Conservation (phyloP, 2,113 vertebrate genomes). For the Peromyscus leucopus region DNA sequence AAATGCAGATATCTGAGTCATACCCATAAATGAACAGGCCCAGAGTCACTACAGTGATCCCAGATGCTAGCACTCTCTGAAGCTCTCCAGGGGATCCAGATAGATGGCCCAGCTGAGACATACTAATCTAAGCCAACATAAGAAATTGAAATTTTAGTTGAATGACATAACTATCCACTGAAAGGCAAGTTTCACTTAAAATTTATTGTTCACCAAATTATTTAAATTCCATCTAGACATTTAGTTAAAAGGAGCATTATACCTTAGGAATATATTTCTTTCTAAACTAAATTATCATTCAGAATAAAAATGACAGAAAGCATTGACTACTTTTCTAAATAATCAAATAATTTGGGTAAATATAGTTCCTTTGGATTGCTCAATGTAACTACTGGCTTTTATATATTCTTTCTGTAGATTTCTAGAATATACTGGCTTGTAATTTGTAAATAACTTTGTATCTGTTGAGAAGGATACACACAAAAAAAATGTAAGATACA, state of each 20-base stretch:
- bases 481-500: background rate
- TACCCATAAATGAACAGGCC: background rate
- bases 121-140: background rate
- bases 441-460: constrained; percentile 30
- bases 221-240: background rate
- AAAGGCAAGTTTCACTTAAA: background rate
- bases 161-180: background rate
- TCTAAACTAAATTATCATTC: background rate
- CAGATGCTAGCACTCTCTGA: background rate
- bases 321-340: background rate
- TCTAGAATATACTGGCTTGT: background rate
- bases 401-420: background rate
- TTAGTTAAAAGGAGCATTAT: background rate
- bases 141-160: constrained; percentile 28
- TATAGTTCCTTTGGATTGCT: constrained; percentile 11
- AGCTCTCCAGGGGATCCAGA: background rate
- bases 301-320: constrained; percentile 22
- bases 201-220: background rate
- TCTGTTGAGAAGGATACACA: background rate
- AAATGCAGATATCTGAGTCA: background rate
- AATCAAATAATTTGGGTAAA: constrained; percentile 35
- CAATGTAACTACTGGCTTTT: background rate
- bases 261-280: background rate
- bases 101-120: background rate
- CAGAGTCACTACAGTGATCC: background rate